Conservation (phyloP, 2,888 invertebrate species). For the Cordilura impudica region DNA sequence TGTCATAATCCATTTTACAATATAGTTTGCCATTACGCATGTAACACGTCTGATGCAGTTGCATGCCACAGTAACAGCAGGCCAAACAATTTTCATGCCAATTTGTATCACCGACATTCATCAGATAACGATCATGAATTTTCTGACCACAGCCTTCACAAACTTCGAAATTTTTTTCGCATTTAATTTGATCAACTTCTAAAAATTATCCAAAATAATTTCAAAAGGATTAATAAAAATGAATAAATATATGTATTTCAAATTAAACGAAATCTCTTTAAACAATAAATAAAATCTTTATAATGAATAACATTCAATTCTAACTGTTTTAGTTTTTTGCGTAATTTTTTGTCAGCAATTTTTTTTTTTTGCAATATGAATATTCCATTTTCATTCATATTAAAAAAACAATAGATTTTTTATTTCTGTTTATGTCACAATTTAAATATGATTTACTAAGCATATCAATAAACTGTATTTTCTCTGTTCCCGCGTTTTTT, state of each 20-base stretch:
- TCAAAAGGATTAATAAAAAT: background rate
- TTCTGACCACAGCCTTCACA: slow-evolving; percentile 97
- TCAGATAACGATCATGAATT: slow-evolving; percentile 96
- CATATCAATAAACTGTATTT: slow-evolving; percentile 57
- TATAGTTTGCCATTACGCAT: slow-evolving; percentile 95
- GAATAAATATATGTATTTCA: background rate
- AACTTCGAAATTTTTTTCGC: slow-evolving; percentile 90
- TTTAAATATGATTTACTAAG: slow-evolving; percentile 61
- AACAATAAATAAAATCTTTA: background rate
- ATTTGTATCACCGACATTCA: slow-evolving; percentile 94
- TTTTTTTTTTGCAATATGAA: background rate
- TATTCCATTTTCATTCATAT: background rate
- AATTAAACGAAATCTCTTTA: background rate
- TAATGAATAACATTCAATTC: too few species aligned
- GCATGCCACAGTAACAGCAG: slow-evolving; percentile 95
- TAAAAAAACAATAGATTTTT: slow-evolving; percentile 1
- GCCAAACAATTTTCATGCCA: slow-evolving; percentile 98
- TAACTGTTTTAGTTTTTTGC: background rate
- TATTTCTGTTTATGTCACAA: slow-evolving; percentile 43
- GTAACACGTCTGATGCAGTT: slow-evolving; percentile 95
- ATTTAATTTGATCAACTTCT: slow-evolving; percentile 82
- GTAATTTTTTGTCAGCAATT: background rate
- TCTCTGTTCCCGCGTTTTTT: slow-evolving; percentile 20
- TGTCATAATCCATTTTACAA: slow-evolving; percentile 98
- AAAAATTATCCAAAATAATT: slow-evolving; percentile 50